Percentiles rank a stretch among this genome's conserved stretches.
phyloP scores from a whole-genome alignment of 2,888 invertebrate genomes.

The Lucinisca nassula region DNA sequence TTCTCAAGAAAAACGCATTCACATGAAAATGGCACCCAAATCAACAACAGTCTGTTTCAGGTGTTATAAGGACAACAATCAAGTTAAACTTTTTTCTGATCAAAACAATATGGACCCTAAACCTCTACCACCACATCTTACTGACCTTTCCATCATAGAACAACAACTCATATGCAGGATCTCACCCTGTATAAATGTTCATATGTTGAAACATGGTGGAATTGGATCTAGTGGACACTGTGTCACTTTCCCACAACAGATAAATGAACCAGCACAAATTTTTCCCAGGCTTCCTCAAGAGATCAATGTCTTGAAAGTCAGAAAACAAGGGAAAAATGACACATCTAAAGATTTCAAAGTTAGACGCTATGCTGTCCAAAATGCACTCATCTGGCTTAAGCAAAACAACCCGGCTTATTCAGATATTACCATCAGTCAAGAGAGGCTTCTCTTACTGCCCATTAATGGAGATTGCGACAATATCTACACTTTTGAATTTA shows the following conservation, averaged over 20 bases:
- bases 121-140: too few species aligned
- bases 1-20: too few species aligned
- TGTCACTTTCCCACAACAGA: slow-evolving; percentile 60
- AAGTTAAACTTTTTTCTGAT: too few species aligned
- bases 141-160: too few species aligned
- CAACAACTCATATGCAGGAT: too few species aligned
- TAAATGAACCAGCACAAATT: slow-evolving; percentile 55
- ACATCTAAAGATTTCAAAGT: slow-evolving; percentile 61
- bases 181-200: slow-evolving; percentile 33
- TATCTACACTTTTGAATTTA: too few species aligned
- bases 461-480: slow-evolving; percentile 22
- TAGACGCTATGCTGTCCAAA: slow-evolving; percentile 41
- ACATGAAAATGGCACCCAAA: too few species aligned
- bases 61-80: too few species aligned
- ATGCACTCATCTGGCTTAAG: slow-evolving; percentile 59
- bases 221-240: slow-evolving; percentile 65
- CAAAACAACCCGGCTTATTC: slow-evolving; percentile 56
- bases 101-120: too few species aligned
- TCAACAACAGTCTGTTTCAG: too few species aligned
- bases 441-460: slow-evolving; percentile 40
- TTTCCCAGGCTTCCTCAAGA: slow-evolving; percentile 37
- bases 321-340: slow-evolving; percentile 51
- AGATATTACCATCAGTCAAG: slow-evolving; percentile 46
- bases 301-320: slow-evolving; percentile 38
- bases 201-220: slow-evolving; percentile 59